Evolutionary conservation across 2,113 vertebrate species (phyloP), one percentile per base, ranked within the genome.

Genomic region (Pterocles burchelli): DNA sequence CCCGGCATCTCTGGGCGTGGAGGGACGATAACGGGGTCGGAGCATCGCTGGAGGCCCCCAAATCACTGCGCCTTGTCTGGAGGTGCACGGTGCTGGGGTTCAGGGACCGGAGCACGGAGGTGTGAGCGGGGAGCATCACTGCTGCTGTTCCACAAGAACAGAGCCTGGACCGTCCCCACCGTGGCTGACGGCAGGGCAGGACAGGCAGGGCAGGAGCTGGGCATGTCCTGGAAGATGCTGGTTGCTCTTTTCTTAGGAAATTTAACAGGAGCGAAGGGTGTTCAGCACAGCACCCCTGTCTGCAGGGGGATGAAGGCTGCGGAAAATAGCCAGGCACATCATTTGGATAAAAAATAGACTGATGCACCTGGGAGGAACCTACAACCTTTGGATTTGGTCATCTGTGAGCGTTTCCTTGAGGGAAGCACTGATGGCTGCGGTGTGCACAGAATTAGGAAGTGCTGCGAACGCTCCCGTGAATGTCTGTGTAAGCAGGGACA

Each of bases 31-130:
- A 26, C 41, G 41, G 41, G 41, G 41, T 41, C 11, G 41, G 41
- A 41, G 41, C 41, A 41, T 41, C 41, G 41, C 20, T 57, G 6
- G 24, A 51, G 57, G 49, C 73, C 48, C 57, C n/a, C 20, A 3
- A 26, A 13, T 7, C 57, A 4, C 49, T 17, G 46, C 5, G 14
- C 46, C 13, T 18, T 6, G 26, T 16, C 41, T 28, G 49, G 48
- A 13, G 34, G 58, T 3, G 4, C 24, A 5, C 2, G 29, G 28
- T 17, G 41, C 41, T 6, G 13, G 63, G 8, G 1, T 34, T 24
- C 5, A 1, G 34, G 55, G n/a, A 33, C 3, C 4, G 6, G 41
- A 1, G 12, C 41, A 3, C 11, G 2, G 45, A 18, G 9, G 6
- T 10, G 36, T 3, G 14, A 41, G 34, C 2, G 2, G 52, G 33